Evolutionary conservation across 1,140 invertebrate genomes (phyloP).

Genomic region (Thalassaphorura encarpata): DNA sequence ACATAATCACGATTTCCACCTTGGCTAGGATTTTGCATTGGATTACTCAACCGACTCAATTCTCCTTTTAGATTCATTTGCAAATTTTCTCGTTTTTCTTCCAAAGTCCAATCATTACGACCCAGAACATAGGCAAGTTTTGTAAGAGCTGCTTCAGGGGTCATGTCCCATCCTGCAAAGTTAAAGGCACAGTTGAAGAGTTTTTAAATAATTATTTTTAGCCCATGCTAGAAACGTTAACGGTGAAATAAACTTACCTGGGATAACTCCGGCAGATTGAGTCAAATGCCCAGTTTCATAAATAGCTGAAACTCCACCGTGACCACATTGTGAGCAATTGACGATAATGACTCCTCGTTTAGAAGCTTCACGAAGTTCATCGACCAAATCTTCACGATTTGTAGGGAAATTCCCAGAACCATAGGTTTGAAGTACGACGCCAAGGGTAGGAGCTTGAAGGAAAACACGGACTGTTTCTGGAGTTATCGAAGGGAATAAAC

Average conservation of each 20-base stretch:
- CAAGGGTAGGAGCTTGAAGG: constrained; percentile 70
- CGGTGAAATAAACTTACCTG: too few species aligned
- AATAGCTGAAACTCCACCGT: constrained; percentile 56
- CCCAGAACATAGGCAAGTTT: constrained; percentile 86
- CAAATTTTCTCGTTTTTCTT: constrained; percentile 71
- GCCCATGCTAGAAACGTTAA: too few species aligned
- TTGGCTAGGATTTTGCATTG: too few species aligned
- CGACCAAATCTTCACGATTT: constrained; percentile 66
- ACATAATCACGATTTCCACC: not conserved
- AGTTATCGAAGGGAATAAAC: constrained; percentile 85
- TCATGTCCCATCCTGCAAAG: constrained; percentile 93
- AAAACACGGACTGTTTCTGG: constrained; percentile 65
- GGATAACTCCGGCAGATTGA: constrained; percentile 48
- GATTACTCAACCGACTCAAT: too few species aligned
- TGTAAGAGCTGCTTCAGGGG: constrained; percentile 81
- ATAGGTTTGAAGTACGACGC: constrained; percentile 84
- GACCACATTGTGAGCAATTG: constrained; percentile 83
- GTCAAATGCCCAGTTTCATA: constrained; percentile 74
- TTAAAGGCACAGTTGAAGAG: too few species aligned
- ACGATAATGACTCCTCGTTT: constrained; percentile 76
- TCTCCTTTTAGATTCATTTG: constrained; percentile 62
- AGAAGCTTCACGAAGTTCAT: constrained; percentile 59
- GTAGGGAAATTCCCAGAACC: constrained; percentile 86
- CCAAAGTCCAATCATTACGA: constrained; percentile 61
- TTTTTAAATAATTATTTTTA: too few species aligned